Conservation (phyloP, 2,113 vertebrate genomes). For the Labrus mixtus region DNA sequence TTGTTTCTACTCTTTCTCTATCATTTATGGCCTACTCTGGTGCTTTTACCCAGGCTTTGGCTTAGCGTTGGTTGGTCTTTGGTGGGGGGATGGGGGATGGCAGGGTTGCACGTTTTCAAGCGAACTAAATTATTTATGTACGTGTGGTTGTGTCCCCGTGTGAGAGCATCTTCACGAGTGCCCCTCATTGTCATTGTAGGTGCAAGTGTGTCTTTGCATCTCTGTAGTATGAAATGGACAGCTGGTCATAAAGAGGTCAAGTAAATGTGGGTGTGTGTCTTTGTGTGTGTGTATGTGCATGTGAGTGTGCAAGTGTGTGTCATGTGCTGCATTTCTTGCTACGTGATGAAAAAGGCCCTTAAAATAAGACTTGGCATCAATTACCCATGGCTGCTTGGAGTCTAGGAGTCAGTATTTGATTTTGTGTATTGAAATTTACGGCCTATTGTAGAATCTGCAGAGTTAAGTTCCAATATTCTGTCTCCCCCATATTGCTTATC, state of each 20-base stretch:
- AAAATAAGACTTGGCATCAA: conserved; percentile 81
- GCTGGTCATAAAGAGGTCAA: conserved; percentile 11
- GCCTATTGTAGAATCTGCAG: too few species aligned
- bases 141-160: conserved; percentile 70
- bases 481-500: too few species aligned
- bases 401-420: too few species aligned
- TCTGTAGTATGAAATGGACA: conserved; percentile 24
- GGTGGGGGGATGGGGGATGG: conserved; percentile 43
- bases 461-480: too few species aligned
- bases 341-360: conserved; percentile 73
- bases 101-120: conserved; percentile 73
- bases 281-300: not conserved
- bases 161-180: conserved; percentile 72
- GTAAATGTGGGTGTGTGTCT: conserved; percentile 20
- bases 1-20: conserved; percentile 37
- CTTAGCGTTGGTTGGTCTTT: conserved; percentile 30
- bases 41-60: conserved; percentile 31
- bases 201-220: conserved; percentile 28
- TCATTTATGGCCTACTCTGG: conserved; percentile 65
- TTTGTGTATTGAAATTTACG: too few species aligned
- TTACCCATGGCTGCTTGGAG: conserved; percentile 78
- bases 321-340: conserved; percentile 40
- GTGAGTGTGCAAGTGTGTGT: too few species aligned
- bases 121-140: conserved; percentile 84
- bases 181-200: conserved; percentile 6